phyloP scores from a whole-genome alignment of 2,888 invertebrate species.

The Megalurothrips usitatus region DNA sequence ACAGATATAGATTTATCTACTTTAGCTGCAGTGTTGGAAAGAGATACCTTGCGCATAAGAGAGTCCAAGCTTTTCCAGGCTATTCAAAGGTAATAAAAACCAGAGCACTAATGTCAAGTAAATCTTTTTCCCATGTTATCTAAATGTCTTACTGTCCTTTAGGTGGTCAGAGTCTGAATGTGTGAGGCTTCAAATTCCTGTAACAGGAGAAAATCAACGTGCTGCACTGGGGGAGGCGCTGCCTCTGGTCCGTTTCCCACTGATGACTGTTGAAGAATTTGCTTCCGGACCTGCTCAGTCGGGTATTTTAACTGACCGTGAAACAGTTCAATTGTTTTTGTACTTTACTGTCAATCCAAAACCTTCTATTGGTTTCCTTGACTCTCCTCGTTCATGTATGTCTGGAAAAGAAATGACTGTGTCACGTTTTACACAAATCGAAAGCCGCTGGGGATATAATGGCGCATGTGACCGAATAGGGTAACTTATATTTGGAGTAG shows the following conservation, averaged over 20 bases:
- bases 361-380: constrained; percentile 64
- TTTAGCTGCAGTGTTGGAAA: constrained; percentile 66
- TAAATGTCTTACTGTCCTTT: constrained; percentile 33
- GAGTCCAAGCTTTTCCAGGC: constrained; percentile 75
- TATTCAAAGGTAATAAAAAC: constrained; percentile 52
- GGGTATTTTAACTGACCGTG: constrained; percentile 68
- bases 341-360: constrained; percentile 72
- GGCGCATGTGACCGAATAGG: constrained; percentile 76
- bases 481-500: constrained; percentile 43
- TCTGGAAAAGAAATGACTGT: constrained; percentile 71
- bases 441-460: constrained; percentile 78
- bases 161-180: constrained; percentile 75
- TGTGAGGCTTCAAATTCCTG: constrained; percentile 58
- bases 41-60: constrained; percentile 72
- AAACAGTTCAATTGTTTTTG: constrained; percentile 67
- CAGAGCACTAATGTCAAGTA: not conserved
- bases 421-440: constrained; percentile 65
- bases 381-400: constrained; percentile 69
- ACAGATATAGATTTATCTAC: constrained; percentile 78
- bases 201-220: constrained; percentile 64
- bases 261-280: constrained; percentile 83
- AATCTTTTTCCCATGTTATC: constrained; percentile 8
- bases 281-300: constrained; percentile 71
- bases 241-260: constrained; percentile 69
- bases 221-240: constrained; percentile 65